These are phyloP conservation scores for Notospermus geniculatus DNA, from an alignment of 1,140 invertebrate species.

Conservation along the genomic window DNA sequence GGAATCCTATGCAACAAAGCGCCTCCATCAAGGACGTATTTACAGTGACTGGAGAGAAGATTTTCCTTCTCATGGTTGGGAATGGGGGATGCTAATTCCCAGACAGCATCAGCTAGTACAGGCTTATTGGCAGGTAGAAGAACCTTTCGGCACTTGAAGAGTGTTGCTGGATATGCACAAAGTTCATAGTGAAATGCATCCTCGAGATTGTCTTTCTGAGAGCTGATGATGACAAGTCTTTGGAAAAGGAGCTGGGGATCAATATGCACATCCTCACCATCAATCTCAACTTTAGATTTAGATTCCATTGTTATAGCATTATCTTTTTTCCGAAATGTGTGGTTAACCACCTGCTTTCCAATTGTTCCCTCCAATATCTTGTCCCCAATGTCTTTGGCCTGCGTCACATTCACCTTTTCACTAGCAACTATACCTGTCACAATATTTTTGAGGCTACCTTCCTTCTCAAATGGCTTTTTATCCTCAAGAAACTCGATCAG, in stretches of 20 bases:
- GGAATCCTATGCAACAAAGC: conserved; percentile 4
- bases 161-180: conserved; percentile 15
- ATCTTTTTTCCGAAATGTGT: conserved; percentile 20
- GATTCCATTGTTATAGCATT: conserved; percentile 21
- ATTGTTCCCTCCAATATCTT: conserved; percentile 20
- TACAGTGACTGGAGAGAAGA: not conserved
- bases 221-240: conserved; percentile 17
- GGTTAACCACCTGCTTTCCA: conserved; percentile 17
- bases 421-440: conserved; percentile 1
- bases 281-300: conserved; percentile 12
- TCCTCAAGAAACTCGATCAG: conserved; percentile 1
- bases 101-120: conserved; percentile 12
- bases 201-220: conserved; percentile 4
- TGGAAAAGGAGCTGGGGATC: conserved; percentile 31
- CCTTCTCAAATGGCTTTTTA: not conserved
- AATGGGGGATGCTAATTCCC: not conserved
- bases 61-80: not conserved
- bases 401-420: conserved; percentile 17
- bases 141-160: conserved; percentile 21
- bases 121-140: conserved; percentile 15
- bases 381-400: conserved; percentile 19
- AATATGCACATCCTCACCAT: conserved; percentile 15
- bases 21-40: conserved; percentile 7
- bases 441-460: not conserved
- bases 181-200: conserved; percentile 25